Conservation (phyloP, 1,140 invertebrate genomes). For the fruit fly (Drosophila melanogaster) region Release_6_plus_ISO1_MT NC_004354.4:5744001-5744500, state of each 20-base stretch:
- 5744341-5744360: slow-evolving; percentile 25
- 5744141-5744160: background rate
- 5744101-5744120: slow-evolving; percentile 1
- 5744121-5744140: background rate
- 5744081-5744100: background rate
- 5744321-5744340: background rate
- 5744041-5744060: slow-evolving; percentile 11
- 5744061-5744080: slow-evolving; percentile 3
- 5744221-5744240: too few species aligned
- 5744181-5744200: too few species aligned
- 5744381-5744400: slow-evolving; percentile 2
- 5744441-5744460: slow-evolving; percentile 11
- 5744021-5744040: slow-evolving; percentile 3
- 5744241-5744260: too few species aligned
- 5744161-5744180: background rate
- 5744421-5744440: slow-evolving; percentile 2
- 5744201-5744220: too few species aligned
- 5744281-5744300: background rate
- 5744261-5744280: background rate
- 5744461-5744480: slow-evolving; percentile 26
- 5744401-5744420: slow-evolving; percentile 24
- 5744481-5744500: slow-evolving; percentile 5
- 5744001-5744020: background rate
- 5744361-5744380: slow-evolving; percentile 14
- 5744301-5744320: too few species aligned